Conservation (phyloP, 2,888 invertebrate genomes). For the Masnerella sp. region DNA sequence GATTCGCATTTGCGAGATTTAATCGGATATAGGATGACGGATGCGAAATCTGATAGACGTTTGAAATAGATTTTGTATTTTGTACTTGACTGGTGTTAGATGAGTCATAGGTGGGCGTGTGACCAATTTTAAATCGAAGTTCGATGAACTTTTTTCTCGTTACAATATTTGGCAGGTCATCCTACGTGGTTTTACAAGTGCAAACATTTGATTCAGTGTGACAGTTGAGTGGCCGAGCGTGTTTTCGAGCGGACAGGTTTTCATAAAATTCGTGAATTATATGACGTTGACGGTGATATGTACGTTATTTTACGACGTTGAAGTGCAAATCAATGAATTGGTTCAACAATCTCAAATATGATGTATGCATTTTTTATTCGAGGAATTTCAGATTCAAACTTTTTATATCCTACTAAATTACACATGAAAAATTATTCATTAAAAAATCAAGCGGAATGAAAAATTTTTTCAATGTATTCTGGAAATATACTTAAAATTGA, state of each 20-base stretch:
- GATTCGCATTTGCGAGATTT: too few relatives aligned
- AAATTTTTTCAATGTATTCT: too few relatives aligned
- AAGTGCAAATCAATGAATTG: not conserved
- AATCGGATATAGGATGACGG: not conserved
- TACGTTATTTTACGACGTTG: not conserved
- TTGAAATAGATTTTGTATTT: not conserved
- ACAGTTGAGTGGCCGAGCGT: not conserved
- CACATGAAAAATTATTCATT: too few relatives aligned
- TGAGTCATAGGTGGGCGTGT: not conserved
- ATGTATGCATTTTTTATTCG: too few relatives aligned
- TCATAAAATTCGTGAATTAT: constrained; percentile 22
- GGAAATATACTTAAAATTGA: too few relatives aligned
- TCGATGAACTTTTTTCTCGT: constrained; percentile 2
- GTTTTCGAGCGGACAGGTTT: constrained; percentile 5
- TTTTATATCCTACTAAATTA: too few relatives aligned
- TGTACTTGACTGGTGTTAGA: not conserved
- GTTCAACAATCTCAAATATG: too few relatives aligned
- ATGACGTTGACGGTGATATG: constrained; percentile 1
- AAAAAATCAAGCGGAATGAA: too few relatives aligned
- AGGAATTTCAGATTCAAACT: too few relatives aligned
- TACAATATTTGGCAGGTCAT: constrained; percentile 7
- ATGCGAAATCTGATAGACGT: not conserved
- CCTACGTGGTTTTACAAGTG: constrained; percentile 11
- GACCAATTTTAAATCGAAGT: not conserved
- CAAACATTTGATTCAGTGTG: constrained; percentile 12